Evolutionary conservation across 2,797 vertebrate genomes (phyloP), one percentile per base, ranked within the genome.

Genomic region (Gymnodraco acuticeps): DNA sequence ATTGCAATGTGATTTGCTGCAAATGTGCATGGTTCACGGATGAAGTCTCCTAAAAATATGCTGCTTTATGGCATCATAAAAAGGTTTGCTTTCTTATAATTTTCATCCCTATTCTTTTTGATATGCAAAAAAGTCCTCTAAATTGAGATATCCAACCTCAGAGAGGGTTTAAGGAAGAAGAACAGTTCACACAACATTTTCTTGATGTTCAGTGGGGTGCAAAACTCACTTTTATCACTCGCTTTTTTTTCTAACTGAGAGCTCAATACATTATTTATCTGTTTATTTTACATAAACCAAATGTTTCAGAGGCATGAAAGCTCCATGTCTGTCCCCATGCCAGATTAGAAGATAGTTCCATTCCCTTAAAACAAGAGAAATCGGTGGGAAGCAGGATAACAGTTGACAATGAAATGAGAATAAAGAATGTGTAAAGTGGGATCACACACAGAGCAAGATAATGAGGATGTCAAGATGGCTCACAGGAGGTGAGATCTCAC

Each of bases 261-360:
- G 60, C 77, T 68, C 61, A 31, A 65, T 84, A 31, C 81, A 84
- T 87, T 27, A 82, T 84, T 89, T 77, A 17, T 27, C 23, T 69
- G 64, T 64, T 80, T 74, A 65, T 62, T 89, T 81, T 61, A 75
- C 51, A 19, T 64, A 13, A 63, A 60, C 60, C 60, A 62, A 61
- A 78, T 78, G 50, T 74, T 71, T 74, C 11, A 71, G 60, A 76
- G 54, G 47, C 33, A 70, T 71, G 78, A 78, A 62, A 41, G 51
- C 59, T 19, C 11, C 38, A 3, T 51, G 75, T 76, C 45, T 84
- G 68, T 80, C 63, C 59, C 0, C 3, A 13, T 55, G 76, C 86
- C 86, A 78, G 16, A 80, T 62, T 64, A 75, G 19, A 23, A 82
- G 56, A 41, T 46, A n/a, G n/a, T 65, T 23, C 20, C 45, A 41